Evolutionary conservation across 2,888 invertebrate species (phyloP).

Genomic region (Lepidocyrtinus sp.): DNA sequence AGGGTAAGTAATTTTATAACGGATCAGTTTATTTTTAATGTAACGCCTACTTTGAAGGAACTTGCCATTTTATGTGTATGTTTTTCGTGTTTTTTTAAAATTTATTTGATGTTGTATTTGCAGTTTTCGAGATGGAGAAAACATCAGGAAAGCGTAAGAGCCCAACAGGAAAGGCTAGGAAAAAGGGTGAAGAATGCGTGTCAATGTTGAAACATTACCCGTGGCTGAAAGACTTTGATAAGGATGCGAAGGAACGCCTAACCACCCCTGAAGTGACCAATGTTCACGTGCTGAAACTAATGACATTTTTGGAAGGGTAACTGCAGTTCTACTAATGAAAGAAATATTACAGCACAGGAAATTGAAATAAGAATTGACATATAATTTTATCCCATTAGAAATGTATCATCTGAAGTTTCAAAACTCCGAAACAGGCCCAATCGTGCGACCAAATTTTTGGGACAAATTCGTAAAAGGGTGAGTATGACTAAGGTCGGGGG

Average conservation of each 20-base stretch:
- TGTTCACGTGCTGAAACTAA: background rate
- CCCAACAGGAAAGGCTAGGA: background rate
- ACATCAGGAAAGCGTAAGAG: background rate
- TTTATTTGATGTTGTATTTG: too few relatives aligned
- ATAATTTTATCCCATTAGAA: slow-evolving; percentile 13
- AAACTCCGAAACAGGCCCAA: slow-evolving; percentile 52
- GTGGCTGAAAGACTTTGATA: slow-evolving; percentile 16
- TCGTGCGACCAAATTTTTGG: slow-evolving; percentile 51
- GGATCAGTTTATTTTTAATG: too few relatives aligned
- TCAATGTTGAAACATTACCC: slow-evolving; percentile 1
- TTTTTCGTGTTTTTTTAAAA: too few relatives aligned
- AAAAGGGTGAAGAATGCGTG: background rate
- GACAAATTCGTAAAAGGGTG: slow-evolving; percentile 1
- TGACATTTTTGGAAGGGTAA: slow-evolving; percentile 22
- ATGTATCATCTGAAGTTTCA: slow-evolving; percentile 43
- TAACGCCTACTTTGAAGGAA: too few relatives aligned
- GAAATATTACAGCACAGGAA: background rate
- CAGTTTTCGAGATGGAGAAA: background rate
- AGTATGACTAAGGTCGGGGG: slow-evolving; percentile 32
- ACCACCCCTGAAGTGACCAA: background rate
- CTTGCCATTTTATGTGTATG: too few relatives aligned
- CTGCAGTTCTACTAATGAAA: too few relatives aligned
- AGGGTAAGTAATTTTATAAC: too few relatives aligned
- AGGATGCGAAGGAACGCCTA: background rate
- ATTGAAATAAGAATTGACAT: background rate